Percentiles rank a stretch among this genome's conserved stretches.
Conservation (phyloP, 2,113 vertebrate genomes). For the Hyperoodon ampullatus region DNA sequence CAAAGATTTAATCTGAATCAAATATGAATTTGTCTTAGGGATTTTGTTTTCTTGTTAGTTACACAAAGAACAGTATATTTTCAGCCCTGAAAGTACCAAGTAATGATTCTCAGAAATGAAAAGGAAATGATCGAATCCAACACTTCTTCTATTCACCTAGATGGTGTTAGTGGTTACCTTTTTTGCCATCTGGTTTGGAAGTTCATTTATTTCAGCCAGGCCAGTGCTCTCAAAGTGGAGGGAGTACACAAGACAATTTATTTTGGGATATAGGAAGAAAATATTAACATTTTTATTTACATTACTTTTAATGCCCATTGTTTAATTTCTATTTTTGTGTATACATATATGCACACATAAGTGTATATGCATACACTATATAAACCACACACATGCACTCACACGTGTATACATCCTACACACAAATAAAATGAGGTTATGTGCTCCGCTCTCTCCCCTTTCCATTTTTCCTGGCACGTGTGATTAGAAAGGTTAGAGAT, state of each 20-base stretch:
- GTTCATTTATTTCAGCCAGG: background rate
- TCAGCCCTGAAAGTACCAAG: background rate
- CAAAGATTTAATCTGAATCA: background rate
- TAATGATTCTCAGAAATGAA: background rate
- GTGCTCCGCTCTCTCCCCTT: background rate
- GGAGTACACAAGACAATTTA: background rate
- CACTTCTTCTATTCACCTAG: background rate
- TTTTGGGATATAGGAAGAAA: conserved; percentile 15
- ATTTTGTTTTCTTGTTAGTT: conserved; percentile 41
- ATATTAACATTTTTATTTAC: background rate
- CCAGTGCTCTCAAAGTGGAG: background rate
- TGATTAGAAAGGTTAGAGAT: background rate
- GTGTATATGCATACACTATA: background rate
- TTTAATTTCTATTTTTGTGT: conserved; percentile 19
- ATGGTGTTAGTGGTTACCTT: background rate
- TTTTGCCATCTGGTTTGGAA: background rate
- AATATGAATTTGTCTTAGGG: background rate
- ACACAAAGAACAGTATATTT: background rate
- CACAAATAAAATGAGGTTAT: background rate
- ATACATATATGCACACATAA: background rate
- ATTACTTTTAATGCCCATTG: background rate
- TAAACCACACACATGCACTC: background rate
- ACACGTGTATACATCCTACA: no score
- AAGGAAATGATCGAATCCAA: background rate
- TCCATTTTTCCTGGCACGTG: background rate